phyloP scores from a whole-genome alignment of 2,113 vertebrate species.

The Indicator maculatus region DNA sequence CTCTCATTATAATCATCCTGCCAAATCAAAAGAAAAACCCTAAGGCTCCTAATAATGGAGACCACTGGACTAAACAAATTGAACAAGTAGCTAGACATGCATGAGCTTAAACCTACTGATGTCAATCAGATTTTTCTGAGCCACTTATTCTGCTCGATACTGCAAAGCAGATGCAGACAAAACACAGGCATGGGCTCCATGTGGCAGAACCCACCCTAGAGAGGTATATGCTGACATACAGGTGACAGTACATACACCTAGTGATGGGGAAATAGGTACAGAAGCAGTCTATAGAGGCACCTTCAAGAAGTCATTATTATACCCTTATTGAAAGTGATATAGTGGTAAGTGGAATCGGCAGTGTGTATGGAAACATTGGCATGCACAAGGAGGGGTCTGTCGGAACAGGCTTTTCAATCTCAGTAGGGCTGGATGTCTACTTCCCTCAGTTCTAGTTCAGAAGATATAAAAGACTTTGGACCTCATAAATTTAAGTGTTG shows the following conservation, averaged over 20 bases:
- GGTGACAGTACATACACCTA: neutral
- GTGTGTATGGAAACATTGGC: neutral
- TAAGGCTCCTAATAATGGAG: slow-evolving; percentile 70
- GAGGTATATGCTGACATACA: neutral
- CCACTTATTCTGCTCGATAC: neutral
- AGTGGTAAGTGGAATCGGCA: neutral
- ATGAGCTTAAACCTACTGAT: slow-evolving; percentile 31
- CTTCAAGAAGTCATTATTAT: neutral
- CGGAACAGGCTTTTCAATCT: neutral
- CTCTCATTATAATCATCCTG: slow-evolving; percentile 71
- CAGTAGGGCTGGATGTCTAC: neutral
- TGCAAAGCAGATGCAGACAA: neutral
- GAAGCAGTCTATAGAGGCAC: neutral
- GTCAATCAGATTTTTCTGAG: slow-evolving; percentile 47
- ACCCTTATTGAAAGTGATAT: neutral
- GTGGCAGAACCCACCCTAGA: neutral
- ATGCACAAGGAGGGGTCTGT: neutral
- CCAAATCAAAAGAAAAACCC: slow-evolving; percentile 72
- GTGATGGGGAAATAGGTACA: neutral
- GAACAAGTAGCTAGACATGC: slow-evolving; percentile 56
- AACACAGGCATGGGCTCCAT: accelerated
- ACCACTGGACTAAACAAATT: slow-evolving; percentile 71
- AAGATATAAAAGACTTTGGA: neutral
- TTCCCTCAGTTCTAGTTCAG: neutral
- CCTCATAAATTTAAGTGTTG: neutral